Percentiles rank a stretch among this genome's conserved stretches.
Evolutionary conservation across 2,113 vertebrate species (phyloP).

Genomic region (Psophia crepitans): DNA sequence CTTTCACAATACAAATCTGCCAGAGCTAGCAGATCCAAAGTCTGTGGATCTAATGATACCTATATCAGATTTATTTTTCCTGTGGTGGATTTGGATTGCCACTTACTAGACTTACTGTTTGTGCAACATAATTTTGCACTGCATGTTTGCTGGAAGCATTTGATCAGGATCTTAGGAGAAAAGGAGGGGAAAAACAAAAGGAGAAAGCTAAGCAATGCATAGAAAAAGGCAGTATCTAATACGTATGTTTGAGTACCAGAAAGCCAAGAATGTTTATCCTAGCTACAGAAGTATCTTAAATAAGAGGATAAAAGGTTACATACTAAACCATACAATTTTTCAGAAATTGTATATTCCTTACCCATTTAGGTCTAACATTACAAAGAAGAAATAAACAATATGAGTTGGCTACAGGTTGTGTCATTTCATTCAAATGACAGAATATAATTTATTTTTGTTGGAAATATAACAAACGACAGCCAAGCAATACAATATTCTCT

Average conservation of each 20-base stretch:
- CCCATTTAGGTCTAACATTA: not conserved
- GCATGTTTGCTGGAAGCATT: not conserved
- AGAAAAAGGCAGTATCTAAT: not conserved
- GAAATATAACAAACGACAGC: not conserved
- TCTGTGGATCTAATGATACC: not conserved
- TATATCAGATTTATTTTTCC: not conserved
- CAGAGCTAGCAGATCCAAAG: not conserved
- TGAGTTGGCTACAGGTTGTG: not conserved
- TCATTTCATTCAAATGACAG: not conserved
- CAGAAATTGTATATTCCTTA: not conserved
- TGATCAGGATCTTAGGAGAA: not conserved
- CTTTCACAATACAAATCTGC: not conserved
- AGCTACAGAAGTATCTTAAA: not conserved
- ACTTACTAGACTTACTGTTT: not conserved
- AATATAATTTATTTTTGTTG: not conserved
- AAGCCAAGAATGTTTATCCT: not conserved
- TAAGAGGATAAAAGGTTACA: not conserved
- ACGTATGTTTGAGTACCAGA: not conserved
- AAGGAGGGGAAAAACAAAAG: not conserved
- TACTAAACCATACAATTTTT: not conserved
- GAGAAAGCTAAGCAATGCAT: not conserved
- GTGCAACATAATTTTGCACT: not conserved
- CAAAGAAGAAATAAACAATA: slow-evolving; percentile 24
- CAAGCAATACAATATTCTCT: not conserved
- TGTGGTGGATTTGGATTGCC: not conserved